Evolutionary conservation across 2,113 vertebrate species (phyloP).

Genomic region (Oxyruncus cristatus): DNA sequence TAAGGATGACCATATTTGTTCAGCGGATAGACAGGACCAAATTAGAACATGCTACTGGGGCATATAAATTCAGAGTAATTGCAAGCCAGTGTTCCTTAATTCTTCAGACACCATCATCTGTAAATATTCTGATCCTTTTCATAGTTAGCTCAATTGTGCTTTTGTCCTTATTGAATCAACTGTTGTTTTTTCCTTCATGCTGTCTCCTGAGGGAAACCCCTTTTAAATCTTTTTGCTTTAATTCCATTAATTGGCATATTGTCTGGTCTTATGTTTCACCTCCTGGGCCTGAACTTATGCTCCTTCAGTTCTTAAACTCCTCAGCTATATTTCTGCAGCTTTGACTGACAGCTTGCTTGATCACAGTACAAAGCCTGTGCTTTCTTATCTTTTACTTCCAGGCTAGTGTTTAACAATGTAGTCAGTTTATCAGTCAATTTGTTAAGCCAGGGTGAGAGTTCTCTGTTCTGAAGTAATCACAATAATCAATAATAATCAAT

Average conservation of each 20-base stretch:
- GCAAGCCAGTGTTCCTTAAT: constrained; percentile 65
- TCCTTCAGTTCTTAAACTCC: constrained; percentile 61
- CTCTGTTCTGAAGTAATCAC: constrained; percentile 49
- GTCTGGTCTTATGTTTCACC: constrained; percentile 66
- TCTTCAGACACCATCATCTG: constrained; percentile 65
- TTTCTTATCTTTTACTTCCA: constrained; percentile 75
- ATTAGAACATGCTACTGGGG: constrained; percentile 46
- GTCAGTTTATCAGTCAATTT: constrained; percentile 66
- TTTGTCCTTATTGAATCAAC: constrained; percentile 74
- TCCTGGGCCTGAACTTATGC: constrained; percentile 70
- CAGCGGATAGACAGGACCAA: constrained; percentile 40
- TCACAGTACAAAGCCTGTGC: constrained; percentile 65
- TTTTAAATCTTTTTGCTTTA: constrained; percentile 72
- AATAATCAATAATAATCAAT: constrained; percentile 59
- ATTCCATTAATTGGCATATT: constrained; percentile 78
- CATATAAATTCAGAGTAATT: constrained; percentile 68
- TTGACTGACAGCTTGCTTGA: constrained; percentile 71
- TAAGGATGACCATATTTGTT: constrained; percentile 60
- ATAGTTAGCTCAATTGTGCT: constrained; percentile 64
- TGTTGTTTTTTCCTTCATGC: constrained; percentile 60
- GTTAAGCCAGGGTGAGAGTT: constrained; percentile 44
- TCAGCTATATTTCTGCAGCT: constrained; percentile 56
- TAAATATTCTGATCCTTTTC: constrained; percentile 71
- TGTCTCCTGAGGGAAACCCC: constrained; percentile 66
- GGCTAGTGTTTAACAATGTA: constrained; percentile 70